Base-by-base conservation (phyloP, 2,888 invertebrate genomes). In the Ryuthela nishihirai region DNA sequence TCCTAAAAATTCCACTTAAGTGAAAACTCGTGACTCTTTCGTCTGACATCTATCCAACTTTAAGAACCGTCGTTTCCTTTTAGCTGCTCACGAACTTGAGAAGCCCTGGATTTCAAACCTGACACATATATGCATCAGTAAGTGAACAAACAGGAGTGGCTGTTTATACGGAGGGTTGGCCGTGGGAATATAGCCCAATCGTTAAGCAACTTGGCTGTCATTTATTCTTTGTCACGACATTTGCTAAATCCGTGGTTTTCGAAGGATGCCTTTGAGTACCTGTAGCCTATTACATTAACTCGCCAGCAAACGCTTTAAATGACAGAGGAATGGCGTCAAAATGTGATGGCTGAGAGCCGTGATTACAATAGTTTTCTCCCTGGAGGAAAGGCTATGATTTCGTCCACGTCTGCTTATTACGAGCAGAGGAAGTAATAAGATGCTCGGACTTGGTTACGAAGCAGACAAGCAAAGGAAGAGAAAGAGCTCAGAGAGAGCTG, bases 361-460 rank as follows among this genome's bases (percentile, higher is more conserved):
- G 49, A 49, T 49, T 49, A 49, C 49, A 42, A 49, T 41, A 49
- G 42, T 49, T 42, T n/a, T n/a, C n/a, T n/a, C n/a, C 25, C 25
- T 34, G 20, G 15, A 42, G 29, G 42, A 49, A 49, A 35, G 42
- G 34, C 48, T 49, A 42, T 49, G 49, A 49, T 49, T 49, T 49
- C 49, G 29, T 42, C 42, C 24, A 24, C 25, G 18, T 32, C 18
- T n/a, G 18, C 35, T 49, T 49, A 49, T 49, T 49, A 49, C 12
- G 49, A 40, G 29, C 40, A 40, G 18, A 20, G 49, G 34, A 24
- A 25, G 18, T 42, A 41, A 35, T 49, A 49, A 49, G 35, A 42
- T 42, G 41, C 42, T 49, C 35, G 42, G 41, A 49, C 49, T 49
- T 49, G 41, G 49, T 49, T 42, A 49, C 49, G 4, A 12, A 29